phyloP scores from a whole-genome alignment of 2,888 invertebrate genomes.

The Hanleya hanleyi region DNA sequence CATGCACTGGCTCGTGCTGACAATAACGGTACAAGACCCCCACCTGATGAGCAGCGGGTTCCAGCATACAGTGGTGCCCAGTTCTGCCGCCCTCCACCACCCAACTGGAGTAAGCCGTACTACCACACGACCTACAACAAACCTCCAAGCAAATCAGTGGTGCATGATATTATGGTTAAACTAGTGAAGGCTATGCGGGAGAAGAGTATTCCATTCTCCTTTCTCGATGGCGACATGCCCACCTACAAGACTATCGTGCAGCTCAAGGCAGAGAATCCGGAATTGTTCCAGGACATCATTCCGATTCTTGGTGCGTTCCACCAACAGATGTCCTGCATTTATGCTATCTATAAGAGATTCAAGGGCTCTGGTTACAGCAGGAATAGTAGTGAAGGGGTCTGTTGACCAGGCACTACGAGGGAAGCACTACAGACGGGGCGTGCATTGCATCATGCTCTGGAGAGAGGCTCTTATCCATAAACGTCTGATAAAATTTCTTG shows the following conservation, averaged over 20 bases:
- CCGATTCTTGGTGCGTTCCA: neutral
- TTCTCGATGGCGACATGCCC: neutral
- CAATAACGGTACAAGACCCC: neutral
- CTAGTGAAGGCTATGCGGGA: neutral
- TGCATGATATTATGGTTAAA: neutral
- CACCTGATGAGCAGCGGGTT: neutral
- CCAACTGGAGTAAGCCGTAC: neutral
- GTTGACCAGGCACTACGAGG: slow-evolving; percentile 26
- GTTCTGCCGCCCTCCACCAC: neutral
- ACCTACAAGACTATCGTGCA: neutral
- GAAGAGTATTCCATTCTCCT: neutral
- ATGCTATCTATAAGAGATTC: neutral
- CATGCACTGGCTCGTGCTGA: neutral
- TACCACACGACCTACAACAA: neutral
- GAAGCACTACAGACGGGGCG: slow-evolving; percentile 20
- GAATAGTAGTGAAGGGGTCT: slow-evolving; percentile 13
- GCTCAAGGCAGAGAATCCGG: neutral
- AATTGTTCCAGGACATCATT: neutral
- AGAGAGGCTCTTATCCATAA: too few species aligned
- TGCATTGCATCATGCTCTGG: slow-evolving; percentile 14
- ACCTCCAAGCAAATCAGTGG: neutral
- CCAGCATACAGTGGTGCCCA: neutral
- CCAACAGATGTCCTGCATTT: neutral
- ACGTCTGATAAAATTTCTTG: too few species aligned
- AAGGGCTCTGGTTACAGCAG: slow-evolving; percentile 6